Evolutionary conservation across 2,888 invertebrate genomes (phyloP).

Genomic region (Emmelina monodactyla): DNA sequence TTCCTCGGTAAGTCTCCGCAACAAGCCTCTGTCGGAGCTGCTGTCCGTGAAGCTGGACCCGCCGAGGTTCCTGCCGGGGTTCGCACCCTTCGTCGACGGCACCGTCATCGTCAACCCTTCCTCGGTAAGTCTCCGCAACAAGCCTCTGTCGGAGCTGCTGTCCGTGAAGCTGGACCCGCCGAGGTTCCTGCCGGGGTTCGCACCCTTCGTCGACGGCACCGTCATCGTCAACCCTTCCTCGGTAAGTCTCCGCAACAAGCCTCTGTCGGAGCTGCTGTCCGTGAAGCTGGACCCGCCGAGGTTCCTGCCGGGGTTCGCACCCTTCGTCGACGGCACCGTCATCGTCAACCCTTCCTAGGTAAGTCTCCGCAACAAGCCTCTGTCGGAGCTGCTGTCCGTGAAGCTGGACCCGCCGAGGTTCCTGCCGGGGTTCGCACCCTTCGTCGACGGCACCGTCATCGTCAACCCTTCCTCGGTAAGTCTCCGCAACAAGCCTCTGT

Average conservation of each 20-base stretch:
- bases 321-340: slow-evolving; percentile 91
- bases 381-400: slow-evolving; percentile 76
- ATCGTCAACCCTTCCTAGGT: slow-evolving; percentile 72
- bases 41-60: slow-evolving; percentile 78
- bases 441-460: slow-evolving; percentile 89
- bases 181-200: slow-evolving; percentile 86
- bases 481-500: slow-evolving; percentile 78
- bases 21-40: slow-evolving; percentile 77
- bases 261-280: slow-evolving; percentile 75
- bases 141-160: slow-evolving; percentile 77
- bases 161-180: slow-evolving; percentile 81
- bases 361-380: slow-evolving; percentile 78
- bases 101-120: slow-evolving; percentile 77
- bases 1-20: slow-evolving; percentile 71
- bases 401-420: slow-evolving; percentile 82
- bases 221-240: slow-evolving; percentile 74
- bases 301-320: slow-evolving; percentile 91
- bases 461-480: slow-evolving; percentile 70
- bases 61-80: slow-evolving; percentile 85
- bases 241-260: slow-evolving; percentile 75
- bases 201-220: slow-evolving; percentile 94
- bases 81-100: slow-evolving; percentile 95
- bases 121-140: slow-evolving; percentile 73
- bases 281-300: slow-evolving; percentile 81
- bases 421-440: slow-evolving; percentile 92